Evolutionary conservation across 53 echinoderm and acorn worm species (phyloP), one percentile per base, ranked within the genome.

Genomic region (Patiria pectinifera): DNA sequence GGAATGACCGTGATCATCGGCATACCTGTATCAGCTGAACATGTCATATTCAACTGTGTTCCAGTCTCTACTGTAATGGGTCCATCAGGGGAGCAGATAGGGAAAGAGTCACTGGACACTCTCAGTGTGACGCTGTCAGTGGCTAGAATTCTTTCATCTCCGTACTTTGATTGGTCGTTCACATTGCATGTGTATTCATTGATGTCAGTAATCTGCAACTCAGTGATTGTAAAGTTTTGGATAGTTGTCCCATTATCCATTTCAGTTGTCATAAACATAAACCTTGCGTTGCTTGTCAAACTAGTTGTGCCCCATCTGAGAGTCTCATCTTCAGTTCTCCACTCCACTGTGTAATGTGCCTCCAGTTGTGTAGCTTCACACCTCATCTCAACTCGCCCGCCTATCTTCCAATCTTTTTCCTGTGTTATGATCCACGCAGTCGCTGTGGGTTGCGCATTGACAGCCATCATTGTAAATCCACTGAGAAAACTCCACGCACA

Each of bases 41-140:
- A 87, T 6, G 0, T 24, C 87, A 77, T 76, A 71, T 76, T 59
- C 60, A 87, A 61, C 78, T 76, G 47, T 87, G 87, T 77, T 6
- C 87, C 87, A 59, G 11, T 43, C 43, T 87, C 60, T 87, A 76
- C 45, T 78, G 87, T 87, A 71, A 86, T 62, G 76, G 87, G 77
- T 78, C 78, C 87, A 87, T 24, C 48, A 16, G 87, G 87, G 78
- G 43, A 77, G 78, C 87, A 87, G 4, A 87, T 25, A 78, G 87
- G 87, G 78, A 87, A 87, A 45, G 87, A 87, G 62, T 59, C 87
- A 61, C 15, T 77, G 87, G 87, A 87, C 78, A 87, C 87, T 87
- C 49, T 71, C 48, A 87, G 77, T 18, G 11, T 87, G n/a, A 87
- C 62, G 21, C 4, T 77, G 9, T 76, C 21, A 44, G 12, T 60